phyloP scores from a whole-genome alignment of 2,113 vertebrate species.

The Hassar affinis region DNA sequence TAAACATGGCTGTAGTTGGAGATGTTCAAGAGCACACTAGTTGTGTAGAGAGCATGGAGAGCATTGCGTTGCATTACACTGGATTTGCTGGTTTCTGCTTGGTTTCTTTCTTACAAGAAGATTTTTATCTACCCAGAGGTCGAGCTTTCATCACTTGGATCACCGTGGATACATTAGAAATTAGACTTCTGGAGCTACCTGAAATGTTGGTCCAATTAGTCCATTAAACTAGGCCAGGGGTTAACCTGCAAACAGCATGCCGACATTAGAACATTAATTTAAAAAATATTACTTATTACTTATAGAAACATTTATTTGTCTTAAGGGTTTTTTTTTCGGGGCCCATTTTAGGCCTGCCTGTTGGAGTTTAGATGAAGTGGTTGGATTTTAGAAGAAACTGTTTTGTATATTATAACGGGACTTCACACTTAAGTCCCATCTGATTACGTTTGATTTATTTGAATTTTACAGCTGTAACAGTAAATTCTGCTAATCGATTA shows the following conservation, averaged over 20 bases:
- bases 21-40: constrained; percentile 36
- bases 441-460: neutral
- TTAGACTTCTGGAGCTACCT: constrained; percentile 24
- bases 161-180: neutral
- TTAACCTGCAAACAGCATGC: neutral
- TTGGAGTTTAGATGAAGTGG: constrained; percentile 22
- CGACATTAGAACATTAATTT: neutral
- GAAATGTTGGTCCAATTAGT: constrained; percentile 19
- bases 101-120: constrained; percentile 19
- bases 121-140: constrained; percentile 20
- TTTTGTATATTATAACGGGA: neutral
- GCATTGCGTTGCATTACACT: constrained; percentile 25
- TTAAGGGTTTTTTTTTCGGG: neutral
- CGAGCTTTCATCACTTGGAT: constrained; percentile 10
- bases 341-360: constrained; percentile 16
- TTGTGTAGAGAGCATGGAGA: constrained; percentile 30
- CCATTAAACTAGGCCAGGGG: constrained; percentile 5
- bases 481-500: neutral
- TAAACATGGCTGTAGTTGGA: constrained; percentile 53
- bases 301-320: neutral
- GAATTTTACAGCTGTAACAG: neutral
- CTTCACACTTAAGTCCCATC: neutral
- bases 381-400: neutral
- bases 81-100: constrained; percentile 10
- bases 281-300: neutral